Base-by-base conservation (phyloP, 2,113 vertebrate genomes). In the Carassius gibelio region DNA sequence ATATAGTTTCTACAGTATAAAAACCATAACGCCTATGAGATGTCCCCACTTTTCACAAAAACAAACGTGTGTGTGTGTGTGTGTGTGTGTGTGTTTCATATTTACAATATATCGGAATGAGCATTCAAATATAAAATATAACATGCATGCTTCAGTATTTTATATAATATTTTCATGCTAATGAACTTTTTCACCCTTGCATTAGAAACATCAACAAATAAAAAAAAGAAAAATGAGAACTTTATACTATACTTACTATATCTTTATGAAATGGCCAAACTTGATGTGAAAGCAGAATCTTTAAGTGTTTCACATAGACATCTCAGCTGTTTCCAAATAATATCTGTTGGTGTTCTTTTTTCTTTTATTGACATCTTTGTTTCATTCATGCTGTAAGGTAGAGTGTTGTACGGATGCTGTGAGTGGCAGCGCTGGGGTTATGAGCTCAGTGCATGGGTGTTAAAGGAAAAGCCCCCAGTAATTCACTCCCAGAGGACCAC, bases 401-500 rank as follows among this genome's bases (percentile, higher is more conserved):
- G 71, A 48, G 42, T 55, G 50, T 21, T 30, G 13, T 36, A 77
- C 13, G 26, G 23, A 77, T 69, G 72, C 34, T 71, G 30, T 75
- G 72, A 30, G 30, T 57, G 75, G 77, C 57, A 34, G 71, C 42
- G 84, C 64, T 71, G 55, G 57, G 75, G 55, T 77, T 79, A 76
- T 72, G 66, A 72, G 48, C 68, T 81, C 36, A 61, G 78, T 69
- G 71, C 34, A 38, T 19, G 36, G 66, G 21, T 76, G 59, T 45
- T 62, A 21, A 10, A 55, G 84, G 50, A 26, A 72, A 48, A 87
- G 36, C 55, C 82, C 75, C 55, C 86, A 90, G 90, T 89, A 87
- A 91, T 88, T 78, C 86, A 61, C 48, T 91, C 83, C 85, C 86
- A 57, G 71, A 57, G 82, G 88, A 89, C 83, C 78, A 81, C 90